These are phyloP conservation scores for Octomys mimax DNA, from an alignment of 2,797 vertebrate genomes.

Conservation along the genomic window DNA sequence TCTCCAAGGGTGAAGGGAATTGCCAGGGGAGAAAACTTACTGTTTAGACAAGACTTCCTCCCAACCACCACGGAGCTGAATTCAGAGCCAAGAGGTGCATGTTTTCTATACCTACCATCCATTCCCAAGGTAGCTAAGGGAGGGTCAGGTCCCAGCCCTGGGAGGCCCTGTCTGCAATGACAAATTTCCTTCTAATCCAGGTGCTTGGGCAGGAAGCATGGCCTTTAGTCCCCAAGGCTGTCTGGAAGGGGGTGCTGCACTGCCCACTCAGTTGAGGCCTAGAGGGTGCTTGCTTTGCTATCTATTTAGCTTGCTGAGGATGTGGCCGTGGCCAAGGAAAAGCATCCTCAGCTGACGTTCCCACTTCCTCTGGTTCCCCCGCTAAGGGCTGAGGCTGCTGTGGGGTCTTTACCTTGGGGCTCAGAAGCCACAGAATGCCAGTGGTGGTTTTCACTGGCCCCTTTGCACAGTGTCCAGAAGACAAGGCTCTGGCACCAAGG, in stretches of 20 bases:
- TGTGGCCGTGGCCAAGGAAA: neutral
- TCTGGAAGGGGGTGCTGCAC: neutral
- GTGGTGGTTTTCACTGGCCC: neutral
- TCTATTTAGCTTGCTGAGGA: slow-evolving; percentile 18
- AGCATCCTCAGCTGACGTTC: neutral
- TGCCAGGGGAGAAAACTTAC: slow-evolving; percentile 58
- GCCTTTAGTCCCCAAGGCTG: neutral
- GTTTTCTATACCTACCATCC: slow-evolving; percentile 79
- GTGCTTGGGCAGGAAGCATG: slow-evolving; percentile 57
- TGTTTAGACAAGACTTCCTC: slow-evolving; percentile 77
- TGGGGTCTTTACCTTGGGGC: neutral
- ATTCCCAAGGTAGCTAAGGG: slow-evolving; percentile 2
- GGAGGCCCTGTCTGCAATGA: neutral
- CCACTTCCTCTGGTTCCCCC: neutral
- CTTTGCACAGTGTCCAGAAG: neutral
- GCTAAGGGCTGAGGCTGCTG: neutral
- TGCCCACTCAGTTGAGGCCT: neutral
- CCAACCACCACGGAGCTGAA: slow-evolving; percentile 74
- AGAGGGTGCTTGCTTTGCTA: neutral
- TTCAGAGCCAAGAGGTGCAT: slow-evolving; percentile 85
- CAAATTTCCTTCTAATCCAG: slow-evolving; percentile 17
- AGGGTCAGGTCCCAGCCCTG: neutral
- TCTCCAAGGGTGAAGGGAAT: neutral
- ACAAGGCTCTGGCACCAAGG: neutral
- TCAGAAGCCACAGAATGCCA: neutral